Conservation (phyloP, 2,797 vertebrate genomes). For the Urosaurus nigricauda region DNA sequence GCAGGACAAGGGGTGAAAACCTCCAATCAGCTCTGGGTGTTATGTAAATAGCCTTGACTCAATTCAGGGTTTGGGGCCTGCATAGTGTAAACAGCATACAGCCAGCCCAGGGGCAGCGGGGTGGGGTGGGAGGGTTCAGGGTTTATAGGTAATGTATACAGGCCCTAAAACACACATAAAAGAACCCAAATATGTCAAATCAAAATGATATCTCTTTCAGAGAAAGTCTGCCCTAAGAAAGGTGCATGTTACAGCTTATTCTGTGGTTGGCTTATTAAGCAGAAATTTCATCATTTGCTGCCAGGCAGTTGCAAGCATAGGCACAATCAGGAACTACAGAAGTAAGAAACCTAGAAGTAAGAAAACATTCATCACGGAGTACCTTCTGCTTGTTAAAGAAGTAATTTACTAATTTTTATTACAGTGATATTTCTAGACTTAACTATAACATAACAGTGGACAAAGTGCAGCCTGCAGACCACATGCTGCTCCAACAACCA, state of each 20-base stretch:
- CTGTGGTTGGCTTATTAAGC: neutral
- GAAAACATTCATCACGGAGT: neutral
- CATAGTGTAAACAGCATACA: too few species aligned
- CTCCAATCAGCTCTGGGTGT: too few species aligned
- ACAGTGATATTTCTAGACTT: neutral
- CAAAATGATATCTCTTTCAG: neutral
- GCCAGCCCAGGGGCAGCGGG: too few species aligned
- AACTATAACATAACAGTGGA: neutral
- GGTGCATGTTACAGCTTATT: neutral
- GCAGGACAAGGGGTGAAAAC: too few species aligned
- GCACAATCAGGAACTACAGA: neutral
- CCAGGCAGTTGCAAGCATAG: neutral
- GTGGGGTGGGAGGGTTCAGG: too few species aligned
- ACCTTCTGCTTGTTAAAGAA: neutral
- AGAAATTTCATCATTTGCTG: neutral
- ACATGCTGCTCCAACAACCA: too few species aligned
- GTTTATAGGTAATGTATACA: too few species aligned
- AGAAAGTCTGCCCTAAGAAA: neutral
- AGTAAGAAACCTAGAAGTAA: neutral
- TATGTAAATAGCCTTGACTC: too few species aligned
- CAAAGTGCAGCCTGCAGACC: too few species aligned
- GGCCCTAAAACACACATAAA: neutral
- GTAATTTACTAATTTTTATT: neutral
- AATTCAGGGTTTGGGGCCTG: too few species aligned
- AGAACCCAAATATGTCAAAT: neutral